Evolutionary conservation across 2,888 invertebrate genomes (phyloP), one percentile per base, ranked within the genome.

Genomic region (Mayetiola destructor): DNA sequence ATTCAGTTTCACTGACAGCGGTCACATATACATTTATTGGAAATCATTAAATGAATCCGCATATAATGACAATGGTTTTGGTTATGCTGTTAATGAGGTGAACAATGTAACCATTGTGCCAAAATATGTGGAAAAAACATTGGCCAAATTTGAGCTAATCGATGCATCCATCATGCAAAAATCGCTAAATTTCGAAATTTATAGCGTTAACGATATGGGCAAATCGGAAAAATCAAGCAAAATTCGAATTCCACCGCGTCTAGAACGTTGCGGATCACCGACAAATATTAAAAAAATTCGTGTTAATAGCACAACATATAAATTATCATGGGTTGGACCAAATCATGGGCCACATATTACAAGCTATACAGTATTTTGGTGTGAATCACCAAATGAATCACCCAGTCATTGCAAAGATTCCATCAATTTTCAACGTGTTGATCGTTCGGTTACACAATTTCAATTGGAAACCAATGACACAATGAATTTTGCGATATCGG

Each of bases 311-410:
- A 81, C 81, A 39, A 74, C 78, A 27, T 85, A 82, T 67, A 80
- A 82, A 66, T 67, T 87, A 32, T 80, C 82, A 8, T 86, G 87
- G 87, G 76, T 77, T 59, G 74, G 76, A 23, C 74, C 76, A 20
- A 78, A 81, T 2, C 1, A 12, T 3, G 23, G 36, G 12, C 37
- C 40, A 8, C 16, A 48, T 1, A 37, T 36, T n/a, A 39, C 35
- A 10, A 63, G 67, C 18, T 88, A 84, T 62, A 87, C 87, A 2
- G 74, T 88, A 56, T 88, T 85, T 68, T 86, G 85, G 84, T 84
- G 84, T 66, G 71, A 73, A 57, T 73, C 73, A 61, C 73, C 73
- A 8, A 70, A 73, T 30, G 76, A 77, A 64, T 68, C 75, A 39
- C 75, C 75, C 32, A 75, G 74, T 64, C 74, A 74, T 58, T 83